Conservation (phyloP, 35 echinoderm and acorn worm species). For the Acanthaster planci region DNA sequence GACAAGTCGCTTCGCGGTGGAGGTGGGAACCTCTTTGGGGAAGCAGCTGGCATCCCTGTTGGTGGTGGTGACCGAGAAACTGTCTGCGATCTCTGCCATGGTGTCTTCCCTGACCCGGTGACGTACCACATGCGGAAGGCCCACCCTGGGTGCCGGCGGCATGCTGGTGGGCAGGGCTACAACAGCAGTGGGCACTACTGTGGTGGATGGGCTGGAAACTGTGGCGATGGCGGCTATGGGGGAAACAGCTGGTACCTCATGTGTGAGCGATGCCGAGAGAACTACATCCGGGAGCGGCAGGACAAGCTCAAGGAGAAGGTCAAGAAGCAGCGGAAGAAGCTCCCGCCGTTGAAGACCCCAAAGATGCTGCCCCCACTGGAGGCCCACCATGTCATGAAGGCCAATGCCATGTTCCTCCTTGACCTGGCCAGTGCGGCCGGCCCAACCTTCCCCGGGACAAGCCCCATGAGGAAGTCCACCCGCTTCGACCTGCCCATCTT, state of each 20-base stretch:
- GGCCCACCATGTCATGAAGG: slow-evolving; percentile 98
- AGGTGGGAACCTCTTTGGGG: slow-evolving; percentile 91
- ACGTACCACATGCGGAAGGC: slow-evolving; percentile 96
- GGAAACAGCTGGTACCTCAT: slow-evolving; percentile 95
- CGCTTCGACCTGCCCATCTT: slow-evolving; percentile 91
- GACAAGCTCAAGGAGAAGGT: slow-evolving; percentile 90
- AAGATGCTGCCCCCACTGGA: slow-evolving; percentile 85
- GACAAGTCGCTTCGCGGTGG: slow-evolving; percentile 86
- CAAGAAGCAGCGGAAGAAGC: slow-evolving; percentile 83
- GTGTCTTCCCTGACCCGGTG: slow-evolving; percentile 92
- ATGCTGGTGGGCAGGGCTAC: slow-evolving; percentile 88
- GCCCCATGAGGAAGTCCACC: slow-evolving; percentile 55
- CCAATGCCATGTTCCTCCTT: slow-evolving; percentile 93
- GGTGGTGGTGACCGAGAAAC: slow-evolving; percentile 76
- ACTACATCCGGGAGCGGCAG: slow-evolving; percentile 85
- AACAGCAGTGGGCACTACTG: slow-evolving; percentile 97
- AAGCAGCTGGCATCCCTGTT: slow-evolving; percentile 85
- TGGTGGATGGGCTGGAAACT: slow-evolving; percentile 94
- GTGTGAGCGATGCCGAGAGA: slow-evolving; percentile 90
- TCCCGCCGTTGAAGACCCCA: slow-evolving; percentile 74
- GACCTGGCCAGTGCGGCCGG: slow-evolving; percentile 89
- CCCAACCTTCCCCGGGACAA: slow-evolving; percentile 48
- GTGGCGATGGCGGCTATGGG: slow-evolving; percentile 82
- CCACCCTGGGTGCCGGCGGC: slow-evolving; percentile 92
- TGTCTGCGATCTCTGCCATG: slow-evolving; percentile 85